Evolutionary conservation across 53 echinoderm and acorn worm genomes (phyloP), one percentile per base, ranked within the genome.

Genomic region (Holothuria leucospilota): DNA sequence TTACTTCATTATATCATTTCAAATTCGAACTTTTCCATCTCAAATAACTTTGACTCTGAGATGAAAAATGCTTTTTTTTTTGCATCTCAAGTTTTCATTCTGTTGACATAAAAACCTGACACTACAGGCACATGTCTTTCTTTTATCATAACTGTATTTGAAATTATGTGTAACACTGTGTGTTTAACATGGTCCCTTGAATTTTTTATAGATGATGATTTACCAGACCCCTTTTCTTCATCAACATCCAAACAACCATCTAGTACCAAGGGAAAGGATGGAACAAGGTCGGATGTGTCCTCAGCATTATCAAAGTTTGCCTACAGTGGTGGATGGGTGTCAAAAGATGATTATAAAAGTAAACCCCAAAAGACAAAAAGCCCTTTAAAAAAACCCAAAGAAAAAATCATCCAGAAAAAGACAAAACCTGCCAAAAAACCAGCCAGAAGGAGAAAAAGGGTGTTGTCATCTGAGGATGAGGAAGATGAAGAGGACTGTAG

Each of bases 251-350:
- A 46, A 46, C 10, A 16, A 18, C 56, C 52, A 13, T 52, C 52
- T 6, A 14, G 5, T 56, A 18, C 56, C 15, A 56, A 56, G 56
- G 1, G 8, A 56, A 0, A 0, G 28, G 73, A 73, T 21, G 18
- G 56, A 18, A 4, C 56, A 56, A 18, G 56, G 56, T 56, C 56
- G 0, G 56, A 34, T 34, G 23, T 60, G 7, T 27, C 61, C 5
- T 41, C 46, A n/a, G 64, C 42, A 13, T n/a, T 65, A 58, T 85
- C 85, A 27, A 71, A 61, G 40, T 61, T 60, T 59, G 86, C 71
- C 21, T 59, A 71, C 21, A 60, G 71, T 61, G 40, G 86, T 12
- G 73, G 68, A 2, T 86, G 86, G 86, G 51, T 72, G 10, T 72
- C 86, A 41, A 86, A 86, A 39, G 62, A 49, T 23, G 23, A 69